phyloP scores from a whole-genome alignment of 2,113 vertebrate genomes.

The Poicephalus meyeri region DNA sequence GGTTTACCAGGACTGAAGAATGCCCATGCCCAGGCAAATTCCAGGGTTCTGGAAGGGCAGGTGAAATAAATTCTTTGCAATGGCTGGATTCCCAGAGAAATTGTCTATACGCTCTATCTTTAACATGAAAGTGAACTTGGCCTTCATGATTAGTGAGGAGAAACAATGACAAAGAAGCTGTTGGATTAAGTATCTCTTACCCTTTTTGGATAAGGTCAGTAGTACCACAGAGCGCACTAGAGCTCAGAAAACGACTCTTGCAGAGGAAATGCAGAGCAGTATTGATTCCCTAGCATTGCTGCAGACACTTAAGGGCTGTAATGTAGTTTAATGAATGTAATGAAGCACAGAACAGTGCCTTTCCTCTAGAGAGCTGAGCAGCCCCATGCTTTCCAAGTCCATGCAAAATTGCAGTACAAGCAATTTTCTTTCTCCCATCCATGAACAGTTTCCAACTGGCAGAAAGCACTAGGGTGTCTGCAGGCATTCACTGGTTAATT shows the following conservation, averaged over 20 bases:
- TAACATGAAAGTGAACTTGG: not conserved
- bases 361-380: not conserved
- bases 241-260: not conserved
- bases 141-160: not conserved
- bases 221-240: not conserved
- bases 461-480: not conserved
- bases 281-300: conserved; percentile 11
- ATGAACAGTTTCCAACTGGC: not conserved
- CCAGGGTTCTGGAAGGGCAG: not conserved
- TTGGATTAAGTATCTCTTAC: conserved; percentile 13
- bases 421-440: not conserved
- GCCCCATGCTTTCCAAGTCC: not conserved
- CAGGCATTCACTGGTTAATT: not conserved
- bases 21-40: not conserved
- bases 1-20: not conserved
- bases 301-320: not conserved
- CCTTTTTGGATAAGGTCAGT: conserved; percentile 10
- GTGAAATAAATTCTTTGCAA: not conserved
- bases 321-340: conserved; percentile 51
- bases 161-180: not conserved
- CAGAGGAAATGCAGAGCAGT: not conserved
- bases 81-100: not conserved
- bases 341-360: conserved; percentile 14
- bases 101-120: not conserved
- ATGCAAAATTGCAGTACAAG: not conserved